These are phyloP conservation scores for Onychostruthus taczanowskii DNA, from an alignment of 2,113 vertebrate genomes.

Conservation along the genomic window DNA sequence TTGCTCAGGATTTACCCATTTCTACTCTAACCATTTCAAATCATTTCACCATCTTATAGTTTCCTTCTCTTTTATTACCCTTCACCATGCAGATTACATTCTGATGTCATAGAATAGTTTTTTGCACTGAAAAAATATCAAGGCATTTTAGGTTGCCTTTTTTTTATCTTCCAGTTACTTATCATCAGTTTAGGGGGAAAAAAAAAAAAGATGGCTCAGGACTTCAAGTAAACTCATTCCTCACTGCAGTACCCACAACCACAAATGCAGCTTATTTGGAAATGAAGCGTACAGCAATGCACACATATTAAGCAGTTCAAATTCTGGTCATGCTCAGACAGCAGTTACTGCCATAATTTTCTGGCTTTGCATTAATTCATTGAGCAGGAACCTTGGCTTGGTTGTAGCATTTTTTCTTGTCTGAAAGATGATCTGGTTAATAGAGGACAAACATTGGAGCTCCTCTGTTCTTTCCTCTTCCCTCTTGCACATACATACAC, in stretches of 20 bases:
- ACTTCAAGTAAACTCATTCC: not conserved
- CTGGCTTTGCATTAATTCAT: slow-evolving; percentile 62
- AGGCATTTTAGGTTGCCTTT: not conserved
- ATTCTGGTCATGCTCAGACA: slow-evolving; percentile 48
- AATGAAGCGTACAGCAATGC: not conserved
- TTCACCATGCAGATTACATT: not conserved
- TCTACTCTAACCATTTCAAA: not conserved
- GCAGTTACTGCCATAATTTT: slow-evolving; percentile 50
- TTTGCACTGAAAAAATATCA: not conserved
- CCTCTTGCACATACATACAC: not conserved
- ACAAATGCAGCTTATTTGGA: not conserved
- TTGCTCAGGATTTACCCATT: not conserved
- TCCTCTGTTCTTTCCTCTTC: not conserved
- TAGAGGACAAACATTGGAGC: slow-evolving; percentile 53
- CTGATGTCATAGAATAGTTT: not conserved
- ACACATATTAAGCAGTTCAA: slow-evolving; percentile 8
- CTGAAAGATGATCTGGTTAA: slow-evolving; percentile 65
- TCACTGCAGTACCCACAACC: not conserved
- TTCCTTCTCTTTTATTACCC: not conserved
- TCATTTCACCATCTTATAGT: not conserved
- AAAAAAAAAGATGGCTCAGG: not conserved
- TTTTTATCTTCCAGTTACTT: not conserved
- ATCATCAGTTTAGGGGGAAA: not conserved
- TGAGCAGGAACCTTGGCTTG: slow-evolving; percentile 67
- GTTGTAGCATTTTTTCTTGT: slow-evolving; percentile 64